Base-by-base conservation (phyloP, 2,797 vertebrate species). In the Luscinia luscinia region DNA sequence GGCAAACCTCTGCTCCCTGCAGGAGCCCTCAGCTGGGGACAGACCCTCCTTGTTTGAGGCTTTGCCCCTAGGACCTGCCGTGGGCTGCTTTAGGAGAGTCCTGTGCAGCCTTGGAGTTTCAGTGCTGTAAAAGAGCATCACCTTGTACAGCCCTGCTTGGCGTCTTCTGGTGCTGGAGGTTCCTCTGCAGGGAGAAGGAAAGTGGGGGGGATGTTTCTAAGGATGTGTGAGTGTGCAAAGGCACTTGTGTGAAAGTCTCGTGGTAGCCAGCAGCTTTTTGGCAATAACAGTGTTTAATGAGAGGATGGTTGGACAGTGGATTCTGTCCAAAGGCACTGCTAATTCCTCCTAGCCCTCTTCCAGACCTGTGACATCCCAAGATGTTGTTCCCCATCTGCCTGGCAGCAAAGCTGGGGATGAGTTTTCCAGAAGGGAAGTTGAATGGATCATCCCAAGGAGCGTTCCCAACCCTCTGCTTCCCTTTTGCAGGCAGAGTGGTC, bases 401-500 rank as follows among this genome's bases (percentile, higher is more conserved):
- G 58, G 55, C 40, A 52, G 59, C 11, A 1, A 30, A 34, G 28
- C 57, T n/a, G 67, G 26, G 69, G 26, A 20, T 5, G 40, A 15
- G 20, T 68, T 36, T 87, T 22, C 43, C 41, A 14, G 77, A 40
- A 89, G 36, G 4, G 2, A 2, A 6, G 41, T 36, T 66, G 46
- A 86, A 28, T 12, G 3, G 0, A 66, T 66, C 12, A 2, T 63
- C 62, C 59, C 2, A 0, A 80, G 87, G 59, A 19, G n/a, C 72
- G 58, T 91, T 91, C 78, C 84, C 93, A 45, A 96, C 48, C 45
- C 57, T 51, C 46, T 67, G 84, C 40, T 52, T 94, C 90, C 55
- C 83, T 89, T 95, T 93, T 32, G 54, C 64, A 98, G 97, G 97
- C 96, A 93, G 95, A 97, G 97, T n/a, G 96, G 94, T 97, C 95